phyloP scores from a whole-genome alignment of 2,888 invertebrate species.

The Mamestra brassicae region DNA sequence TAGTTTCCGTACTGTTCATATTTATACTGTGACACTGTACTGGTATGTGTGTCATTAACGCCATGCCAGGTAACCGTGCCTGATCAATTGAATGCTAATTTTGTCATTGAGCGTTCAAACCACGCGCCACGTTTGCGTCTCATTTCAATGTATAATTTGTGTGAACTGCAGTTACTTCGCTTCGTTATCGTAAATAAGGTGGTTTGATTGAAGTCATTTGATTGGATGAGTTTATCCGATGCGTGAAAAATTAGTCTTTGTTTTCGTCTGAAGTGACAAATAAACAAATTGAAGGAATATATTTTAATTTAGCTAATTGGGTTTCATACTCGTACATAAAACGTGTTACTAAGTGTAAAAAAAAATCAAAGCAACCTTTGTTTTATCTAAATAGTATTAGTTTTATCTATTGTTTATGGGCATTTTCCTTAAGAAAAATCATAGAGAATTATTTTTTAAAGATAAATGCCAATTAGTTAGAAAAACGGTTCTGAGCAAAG shows the following conservation, averaged over 20 bases:
- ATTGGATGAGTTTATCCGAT: background rate
- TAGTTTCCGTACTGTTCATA: too few species aligned
- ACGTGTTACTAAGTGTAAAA: background rate
- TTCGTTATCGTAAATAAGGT: background rate
- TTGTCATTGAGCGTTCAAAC: conserved; percentile 21
- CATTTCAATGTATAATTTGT: conserved; percentile 27
- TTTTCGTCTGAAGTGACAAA: background rate
- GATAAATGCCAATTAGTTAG: background rate
- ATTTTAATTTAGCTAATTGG: background rate
- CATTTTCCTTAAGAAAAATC: background rate
- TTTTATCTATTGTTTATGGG: too few species aligned
- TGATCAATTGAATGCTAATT: conserved; percentile 57
- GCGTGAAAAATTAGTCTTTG: background rate
- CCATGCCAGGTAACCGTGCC: conserved; percentile 23
- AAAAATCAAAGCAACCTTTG: background rate
- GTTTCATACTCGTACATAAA: background rate
- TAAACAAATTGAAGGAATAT: background rate
- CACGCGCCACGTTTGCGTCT: conserved; percentile 2
- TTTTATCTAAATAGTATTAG: too few species aligned
- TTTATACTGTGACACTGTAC: too few species aligned
- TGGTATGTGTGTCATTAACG: conserved; percentile 25
- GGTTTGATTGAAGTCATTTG: background rate
- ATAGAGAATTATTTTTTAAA: background rate
- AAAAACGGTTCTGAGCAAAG: background rate
- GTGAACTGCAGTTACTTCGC: background rate